Evolutionary conservation across 2,888 invertebrate species (phyloP).

Genomic region (Cosmorhoe ocellata): DNA sequence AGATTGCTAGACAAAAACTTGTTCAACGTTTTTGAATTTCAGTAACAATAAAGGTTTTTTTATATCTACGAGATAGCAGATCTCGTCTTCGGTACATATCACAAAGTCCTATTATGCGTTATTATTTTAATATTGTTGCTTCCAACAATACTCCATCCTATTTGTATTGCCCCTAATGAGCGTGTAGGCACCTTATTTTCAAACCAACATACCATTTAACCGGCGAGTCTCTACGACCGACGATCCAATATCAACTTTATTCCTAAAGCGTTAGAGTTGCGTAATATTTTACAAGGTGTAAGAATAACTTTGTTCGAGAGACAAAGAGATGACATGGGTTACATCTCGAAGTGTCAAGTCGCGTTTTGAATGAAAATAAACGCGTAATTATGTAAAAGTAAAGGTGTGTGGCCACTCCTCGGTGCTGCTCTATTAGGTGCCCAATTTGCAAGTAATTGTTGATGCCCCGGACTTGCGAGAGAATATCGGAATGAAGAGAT

Average conservation of each 20-base stretch:
- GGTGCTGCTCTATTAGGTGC: slow-evolving; percentile 62
- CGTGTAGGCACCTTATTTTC: slow-evolving; percentile 68
- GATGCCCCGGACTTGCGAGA: slow-evolving; percentile 3
- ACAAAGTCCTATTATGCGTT: slow-evolving; percentile 73
- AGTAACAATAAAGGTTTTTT: slow-evolving; percentile 12
- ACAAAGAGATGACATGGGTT: slow-evolving; percentile 73
- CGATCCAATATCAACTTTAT: slow-evolving; percentile 42
- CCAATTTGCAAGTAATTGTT: slow-evolving; percentile 33
- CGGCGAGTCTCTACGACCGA: slow-evolving; percentile 1
- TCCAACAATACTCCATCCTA: slow-evolving; percentile 62
- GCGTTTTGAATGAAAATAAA: slow-evolving; percentile 76
- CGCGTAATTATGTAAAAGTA: slow-evolving; percentile 66
- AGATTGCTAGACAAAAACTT: no score
- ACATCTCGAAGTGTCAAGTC: slow-evolving; percentile 68
- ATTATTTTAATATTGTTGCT: slow-evolving; percentile 80
- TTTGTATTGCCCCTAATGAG: slow-evolving; percentile 76
- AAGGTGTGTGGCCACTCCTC: slow-evolving; percentile 54
- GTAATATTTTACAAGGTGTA: slow-evolving; percentile 9
- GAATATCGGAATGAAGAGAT: not conserved
- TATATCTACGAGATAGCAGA: slow-evolving; percentile 18
- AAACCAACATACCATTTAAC: slow-evolving; percentile 40
- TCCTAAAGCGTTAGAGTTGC: slow-evolving; percentile 12
- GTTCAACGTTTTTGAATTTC: not conserved
- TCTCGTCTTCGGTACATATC: slow-evolving; percentile 15
- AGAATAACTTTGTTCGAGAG: slow-evolving; percentile 40